These are phyloP conservation scores for Steinernema feltiae DNA, from an alignment of 1,140 invertebrate genomes.

Conservation along the genomic window DNA sequence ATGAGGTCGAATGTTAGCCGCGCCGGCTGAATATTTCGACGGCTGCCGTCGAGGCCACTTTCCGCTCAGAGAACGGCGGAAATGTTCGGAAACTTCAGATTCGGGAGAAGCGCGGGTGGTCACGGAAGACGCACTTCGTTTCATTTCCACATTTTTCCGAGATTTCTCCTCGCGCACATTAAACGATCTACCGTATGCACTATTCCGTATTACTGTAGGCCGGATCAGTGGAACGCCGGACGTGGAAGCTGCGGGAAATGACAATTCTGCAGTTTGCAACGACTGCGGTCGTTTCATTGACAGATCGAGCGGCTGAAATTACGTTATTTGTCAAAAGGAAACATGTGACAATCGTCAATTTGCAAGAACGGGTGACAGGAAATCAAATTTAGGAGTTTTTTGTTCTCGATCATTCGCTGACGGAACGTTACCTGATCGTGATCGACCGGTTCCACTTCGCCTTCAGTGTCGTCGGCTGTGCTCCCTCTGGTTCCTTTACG, in stretches of 20 bases:
- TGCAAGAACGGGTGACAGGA: too few species aligned
- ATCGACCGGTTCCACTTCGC: background rate
- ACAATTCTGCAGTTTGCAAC: background rate
- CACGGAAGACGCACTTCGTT: conserved; percentile 31
- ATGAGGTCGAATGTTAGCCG: background rate
- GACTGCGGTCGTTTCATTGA: background rate
- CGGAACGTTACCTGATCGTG: background rate
- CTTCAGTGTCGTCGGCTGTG: background rate
- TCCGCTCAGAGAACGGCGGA: conserved; percentile 37
- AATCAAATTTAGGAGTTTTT: too few species aligned
- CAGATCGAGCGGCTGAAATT: background rate
- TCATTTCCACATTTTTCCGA: conserved; percentile 19
- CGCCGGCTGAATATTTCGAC: conserved; percentile 24
- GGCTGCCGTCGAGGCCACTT: conserved; percentile 35
- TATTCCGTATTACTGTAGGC: background rate
- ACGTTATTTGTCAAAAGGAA: background rate
- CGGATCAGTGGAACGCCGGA: background rate
- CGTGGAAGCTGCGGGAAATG: background rate
- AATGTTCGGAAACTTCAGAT: conserved; percentile 35
- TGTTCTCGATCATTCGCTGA: background rate
- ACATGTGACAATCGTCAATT: too few species aligned
- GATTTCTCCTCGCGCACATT: too few species aligned
- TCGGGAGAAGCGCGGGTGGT: conserved; percentile 30
- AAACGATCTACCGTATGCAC: background rate
- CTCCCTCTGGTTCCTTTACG: background rate